Percentiles rank a stretch among this genome's conserved stretches.
phyloP scores from a whole-genome alignment of 2,888 invertebrate genomes.

The Himalopsyche japonica region DNA sequence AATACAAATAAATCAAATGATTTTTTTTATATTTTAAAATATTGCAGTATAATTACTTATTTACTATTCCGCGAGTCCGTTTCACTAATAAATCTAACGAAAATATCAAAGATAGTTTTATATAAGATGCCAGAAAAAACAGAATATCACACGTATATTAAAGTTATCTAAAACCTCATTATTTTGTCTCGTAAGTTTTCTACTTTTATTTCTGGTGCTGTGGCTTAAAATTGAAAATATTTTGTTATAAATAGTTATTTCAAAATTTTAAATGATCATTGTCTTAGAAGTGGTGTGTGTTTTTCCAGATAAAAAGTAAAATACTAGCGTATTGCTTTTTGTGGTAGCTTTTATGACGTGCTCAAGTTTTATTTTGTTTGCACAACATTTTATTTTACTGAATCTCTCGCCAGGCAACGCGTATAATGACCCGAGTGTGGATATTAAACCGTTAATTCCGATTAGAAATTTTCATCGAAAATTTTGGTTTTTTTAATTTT shows the following conservation, averaged over 20 bases:
- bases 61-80: no score
- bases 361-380: not conserved
- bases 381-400: not conserved
- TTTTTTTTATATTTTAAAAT: no score
- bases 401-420: not conserved
- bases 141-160: no score
- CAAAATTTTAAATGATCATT: not conserved
- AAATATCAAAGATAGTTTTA: no score
- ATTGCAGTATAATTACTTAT: no score
- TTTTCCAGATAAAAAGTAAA: not conserved
- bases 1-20: no score
- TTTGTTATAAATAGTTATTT: not conserved
- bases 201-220: no score
- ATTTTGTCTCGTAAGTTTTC: no score
- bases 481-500: not conserved
- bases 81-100: no score
- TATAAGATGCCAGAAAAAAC: no score
- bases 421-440: not conserved
- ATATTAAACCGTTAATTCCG: not conserved
- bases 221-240: no score
- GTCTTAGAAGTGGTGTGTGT: not conserved
- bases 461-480: not conserved
- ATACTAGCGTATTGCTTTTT: not conserved
- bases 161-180: no score
- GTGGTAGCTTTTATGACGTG: not conserved